Percentiles rank a stretch among this genome's conserved stretches.
Conservation (phyloP, 2,113 vertebrate genomes). For the Bufo gargarizans region DNA sequence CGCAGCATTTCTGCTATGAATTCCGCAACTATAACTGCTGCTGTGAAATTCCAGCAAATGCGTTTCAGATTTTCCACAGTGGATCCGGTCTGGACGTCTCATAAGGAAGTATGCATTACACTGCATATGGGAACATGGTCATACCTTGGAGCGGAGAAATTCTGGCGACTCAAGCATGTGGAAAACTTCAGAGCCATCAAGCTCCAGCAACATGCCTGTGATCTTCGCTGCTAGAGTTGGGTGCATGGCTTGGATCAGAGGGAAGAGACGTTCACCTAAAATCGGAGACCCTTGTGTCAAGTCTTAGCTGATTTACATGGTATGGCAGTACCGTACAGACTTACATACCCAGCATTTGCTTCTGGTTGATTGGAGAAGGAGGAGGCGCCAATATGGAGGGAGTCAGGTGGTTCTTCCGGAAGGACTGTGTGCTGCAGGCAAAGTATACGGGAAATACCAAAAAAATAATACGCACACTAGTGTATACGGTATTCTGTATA, state of each 20-base stretch:
- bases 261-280: conserved; percentile 94
- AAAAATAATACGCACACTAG: no score
- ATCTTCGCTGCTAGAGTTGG: conserved; percentile 96
- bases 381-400: conserved; percentile 98
- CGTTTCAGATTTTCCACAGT: no score
- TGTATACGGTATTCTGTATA: no score
- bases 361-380: conserved; percentile 92
- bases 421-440: conserved; percentile 71
- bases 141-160: conserved; percentile 95
- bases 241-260: conserved; percentile 97
- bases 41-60: no score
- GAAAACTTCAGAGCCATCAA: conserved; percentile 96
- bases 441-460: background rate
- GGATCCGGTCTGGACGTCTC: no score
- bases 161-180: conserved; percentile 99
- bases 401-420: conserved; percentile 95
- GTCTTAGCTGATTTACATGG: background rate
- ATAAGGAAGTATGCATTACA: background rate
- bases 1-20: no score
- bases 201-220: conserved; percentile 97
- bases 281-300: background rate
- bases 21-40: no score
- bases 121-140: conserved; percentile 29
- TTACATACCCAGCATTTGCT: conserved; percentile 95
- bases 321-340: no score